These are phyloP conservation scores for Drosophila trapezifrons DNA, from an alignment of 1,140 invertebrate species.

Conservation along the genomic window DNA sequence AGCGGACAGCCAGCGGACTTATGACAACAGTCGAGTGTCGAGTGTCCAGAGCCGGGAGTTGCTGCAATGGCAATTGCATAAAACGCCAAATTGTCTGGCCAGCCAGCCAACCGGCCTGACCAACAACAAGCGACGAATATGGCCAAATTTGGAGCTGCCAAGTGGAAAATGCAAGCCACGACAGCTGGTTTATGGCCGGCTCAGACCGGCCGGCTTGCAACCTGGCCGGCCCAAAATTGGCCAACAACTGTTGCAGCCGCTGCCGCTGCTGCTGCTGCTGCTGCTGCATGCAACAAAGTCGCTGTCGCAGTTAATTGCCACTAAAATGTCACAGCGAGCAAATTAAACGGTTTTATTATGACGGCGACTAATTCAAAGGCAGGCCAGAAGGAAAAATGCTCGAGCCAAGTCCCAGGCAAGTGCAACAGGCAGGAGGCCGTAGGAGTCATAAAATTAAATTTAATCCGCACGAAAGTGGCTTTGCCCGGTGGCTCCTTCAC, in stretches of 20 bases:
- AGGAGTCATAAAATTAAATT: conserved; percentile 73
- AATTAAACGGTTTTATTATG: conserved; percentile 74
- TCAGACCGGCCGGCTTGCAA: conserved; percentile 48
- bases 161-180: conserved; percentile 56
- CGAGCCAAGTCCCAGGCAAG: conserved; percentile 46
- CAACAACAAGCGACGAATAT: conserved; percentile 31
- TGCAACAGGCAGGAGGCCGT: conserved; percentile 39
- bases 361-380: conserved; percentile 51
- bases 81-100: conserved; percentile 78
- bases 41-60: not conserved
- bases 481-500: conserved; percentile 40
- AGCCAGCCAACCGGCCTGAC: conserved; percentile 15
- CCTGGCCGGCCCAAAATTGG: conserved; percentile 53
- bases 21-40: conserved; percentile 48
- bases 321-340: conserved; percentile 55
- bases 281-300: conserved; percentile 71
- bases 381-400: not conserved
- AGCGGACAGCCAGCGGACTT: too few relatives aligned
- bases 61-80: conserved; percentile 58
- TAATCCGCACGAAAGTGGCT: conserved; percentile 69
- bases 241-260: conserved; percentile 23
- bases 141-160: conserved; percentile 68
- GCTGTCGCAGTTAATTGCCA: conserved; percentile 44
- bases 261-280: conserved; percentile 20
- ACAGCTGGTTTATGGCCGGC: conserved; percentile 64